These are phyloP conservation scores for Bombus fervidus DNA, from an alignment of 1,140 invertebrate genomes.

Conservation along the genomic window DNA sequence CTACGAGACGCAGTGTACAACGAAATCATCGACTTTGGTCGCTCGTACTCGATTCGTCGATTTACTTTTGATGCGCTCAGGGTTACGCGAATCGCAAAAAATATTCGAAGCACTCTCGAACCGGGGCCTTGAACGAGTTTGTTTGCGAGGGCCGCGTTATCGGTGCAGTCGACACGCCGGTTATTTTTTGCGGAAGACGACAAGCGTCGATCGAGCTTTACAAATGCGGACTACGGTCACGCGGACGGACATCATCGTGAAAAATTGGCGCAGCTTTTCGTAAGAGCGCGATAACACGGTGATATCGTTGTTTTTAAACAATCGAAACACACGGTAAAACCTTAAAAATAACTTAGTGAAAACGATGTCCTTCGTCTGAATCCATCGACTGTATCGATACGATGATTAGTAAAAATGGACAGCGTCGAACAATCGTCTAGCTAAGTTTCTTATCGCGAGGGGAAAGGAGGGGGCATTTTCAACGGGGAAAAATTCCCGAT, in stretches of 20 bases:
- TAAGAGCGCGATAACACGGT: conserved; percentile 24
- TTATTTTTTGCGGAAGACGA: conserved; percentile 53
- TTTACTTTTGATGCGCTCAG: conserved; percentile 28
- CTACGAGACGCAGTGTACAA: too few relatives aligned
- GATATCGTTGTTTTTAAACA: neutral
- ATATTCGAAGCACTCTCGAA: conserved; percentile 74
- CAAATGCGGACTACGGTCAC: neutral
- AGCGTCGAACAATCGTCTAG: neutral
- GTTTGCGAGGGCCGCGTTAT: conserved; percentile 75
- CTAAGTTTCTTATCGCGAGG: conserved; percentile 11
- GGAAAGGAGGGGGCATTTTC: neutral
- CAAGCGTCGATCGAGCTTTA: conserved; percentile 12
- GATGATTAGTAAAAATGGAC: neutral
- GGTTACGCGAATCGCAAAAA: conserved; percentile 69
- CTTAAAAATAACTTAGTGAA: neutral
- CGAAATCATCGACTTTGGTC: neutral
- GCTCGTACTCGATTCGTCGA: neutral
- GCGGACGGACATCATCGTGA: neutral
- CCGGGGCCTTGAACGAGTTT: conserved; percentile 71
- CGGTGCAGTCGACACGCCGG: conserved; percentile 45
- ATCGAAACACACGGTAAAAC: neutral
- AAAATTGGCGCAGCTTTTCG: conserved; percentile 42
- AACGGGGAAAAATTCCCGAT: conserved; percentile 36
- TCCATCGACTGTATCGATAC: neutral
- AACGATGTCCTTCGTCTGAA: neutral